Evolutionary conservation across 37 sponge, comb jelly and placozoan genomes (phyloP).

Genomic region (Crambe crambe): DNA sequence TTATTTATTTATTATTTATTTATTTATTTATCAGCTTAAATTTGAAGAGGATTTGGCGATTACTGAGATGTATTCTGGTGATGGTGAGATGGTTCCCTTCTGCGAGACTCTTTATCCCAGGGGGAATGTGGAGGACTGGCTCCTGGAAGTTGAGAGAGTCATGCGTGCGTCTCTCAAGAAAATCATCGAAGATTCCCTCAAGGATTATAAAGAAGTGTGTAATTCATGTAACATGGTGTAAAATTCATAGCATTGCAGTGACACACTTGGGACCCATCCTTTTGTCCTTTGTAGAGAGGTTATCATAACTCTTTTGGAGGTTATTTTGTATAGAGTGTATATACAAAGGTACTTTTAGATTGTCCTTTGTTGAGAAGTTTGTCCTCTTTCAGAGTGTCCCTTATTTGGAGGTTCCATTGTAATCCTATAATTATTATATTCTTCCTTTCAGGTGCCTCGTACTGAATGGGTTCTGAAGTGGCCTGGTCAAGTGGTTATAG

Average conservation of each 20-base stretch:
- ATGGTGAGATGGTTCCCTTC: constrained; percentile 96
- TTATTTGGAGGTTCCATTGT: too few species aligned
- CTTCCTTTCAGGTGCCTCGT: constrained; percentile 64
- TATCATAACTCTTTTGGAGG: too few species aligned
- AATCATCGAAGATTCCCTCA: constrained; percentile 83
- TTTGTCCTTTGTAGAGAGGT: too few species aligned
- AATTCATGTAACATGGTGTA: too few species aligned
- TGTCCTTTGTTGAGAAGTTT: too few species aligned
- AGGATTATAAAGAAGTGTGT: constrained; percentile 77
- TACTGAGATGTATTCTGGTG: constrained; percentile 88
- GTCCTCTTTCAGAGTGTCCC: too few species aligned
- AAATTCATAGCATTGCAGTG: too few species aligned
- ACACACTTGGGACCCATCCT: too few species aligned
- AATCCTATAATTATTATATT: background rate
- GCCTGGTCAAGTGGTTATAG: constrained; percentile 99
- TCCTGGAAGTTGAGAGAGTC: constrained; percentile 94
- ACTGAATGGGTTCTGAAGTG: constrained; percentile 98
- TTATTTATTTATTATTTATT: too few species aligned
- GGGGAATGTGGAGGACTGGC: constrained; percentile 99
- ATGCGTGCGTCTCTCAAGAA: constrained; percentile 86
- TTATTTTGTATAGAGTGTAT: too few species aligned
- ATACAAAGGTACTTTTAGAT: too few species aligned
- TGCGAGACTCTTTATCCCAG: constrained; percentile 88
- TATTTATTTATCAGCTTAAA: too few species aligned
- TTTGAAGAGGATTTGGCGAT: constrained; percentile 96